A percentile compares a stretch with the other conserved stretches of the same genome.
These are phyloP conservation scores for Nephotettix cincticeps DNA, from an alignment of 1,140 invertebrate genomes.

Conservation along the genomic window DNA sequence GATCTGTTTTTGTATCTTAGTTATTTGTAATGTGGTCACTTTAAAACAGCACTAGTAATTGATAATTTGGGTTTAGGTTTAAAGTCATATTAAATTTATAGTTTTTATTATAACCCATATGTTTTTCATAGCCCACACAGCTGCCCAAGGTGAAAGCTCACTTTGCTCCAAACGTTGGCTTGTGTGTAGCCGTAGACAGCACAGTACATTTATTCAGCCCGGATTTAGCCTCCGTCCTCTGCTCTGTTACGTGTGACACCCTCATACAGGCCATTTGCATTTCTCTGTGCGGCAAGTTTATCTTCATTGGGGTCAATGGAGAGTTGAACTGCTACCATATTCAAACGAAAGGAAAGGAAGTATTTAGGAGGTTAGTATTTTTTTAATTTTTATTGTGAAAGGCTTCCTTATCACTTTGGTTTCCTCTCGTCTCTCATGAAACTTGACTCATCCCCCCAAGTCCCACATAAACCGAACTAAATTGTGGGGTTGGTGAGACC, in stretches of 20 bases:
- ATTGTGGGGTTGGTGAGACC: too few relatives aligned
- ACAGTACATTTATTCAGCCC: neutral
- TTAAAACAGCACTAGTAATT: too few relatives aligned
- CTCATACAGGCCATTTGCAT: neutral
- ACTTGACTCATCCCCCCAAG: too few relatives aligned
- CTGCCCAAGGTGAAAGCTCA: neutral
- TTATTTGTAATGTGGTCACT: too few relatives aligned
- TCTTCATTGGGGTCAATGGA: neutral
- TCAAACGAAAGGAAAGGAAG: neutral
- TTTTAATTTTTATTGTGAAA: neutral
- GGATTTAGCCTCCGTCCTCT: neutral
- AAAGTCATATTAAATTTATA: too few relatives aligned
- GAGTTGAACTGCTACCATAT: neutral
- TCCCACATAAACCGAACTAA: too few relatives aligned
- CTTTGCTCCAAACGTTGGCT: neutral
- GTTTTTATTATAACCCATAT: too few relatives aligned
- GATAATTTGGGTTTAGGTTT: too few relatives aligned
- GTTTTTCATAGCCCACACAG: neutral
- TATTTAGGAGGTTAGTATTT: neutral
- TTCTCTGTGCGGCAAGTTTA: neutral
- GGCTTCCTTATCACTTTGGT: too few relatives aligned
- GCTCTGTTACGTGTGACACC: neutral
- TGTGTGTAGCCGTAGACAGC: constrained; percentile 4
- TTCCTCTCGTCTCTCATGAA: too few relatives aligned
- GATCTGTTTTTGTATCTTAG: too few relatives aligned